Evolutionary conservation across 2,888 invertebrate genomes (phyloP).

Genomic region (Laothoe populi): DNA sequence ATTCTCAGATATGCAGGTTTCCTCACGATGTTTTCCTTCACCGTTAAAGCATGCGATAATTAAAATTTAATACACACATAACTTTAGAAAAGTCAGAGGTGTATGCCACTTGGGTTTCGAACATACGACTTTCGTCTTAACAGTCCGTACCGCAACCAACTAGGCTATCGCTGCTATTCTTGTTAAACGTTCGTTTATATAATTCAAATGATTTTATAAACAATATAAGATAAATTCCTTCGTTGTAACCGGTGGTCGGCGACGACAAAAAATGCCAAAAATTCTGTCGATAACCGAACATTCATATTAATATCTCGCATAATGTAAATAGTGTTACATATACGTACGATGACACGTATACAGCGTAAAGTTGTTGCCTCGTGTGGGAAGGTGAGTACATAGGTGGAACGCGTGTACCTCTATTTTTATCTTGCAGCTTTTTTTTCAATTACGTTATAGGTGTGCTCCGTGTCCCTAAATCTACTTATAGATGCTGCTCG

Average conservation of each 20-base stretch:
- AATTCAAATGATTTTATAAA: no score
- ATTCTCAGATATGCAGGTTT: no score
- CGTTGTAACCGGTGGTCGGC: background rate
- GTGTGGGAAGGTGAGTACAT: slow-evolving; percentile 50
- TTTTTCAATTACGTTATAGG: slow-evolving; percentile 53
- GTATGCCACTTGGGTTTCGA: no score
- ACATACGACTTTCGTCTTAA: no score
- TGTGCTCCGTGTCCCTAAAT: slow-evolving; percentile 19
- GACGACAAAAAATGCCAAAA: slow-evolving; percentile 4
- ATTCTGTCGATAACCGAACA: slow-evolving; percentile 7
- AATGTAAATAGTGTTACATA: slow-evolving; percentile 17
- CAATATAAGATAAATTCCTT: slow-evolving; percentile 1
- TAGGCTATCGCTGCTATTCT: no score
- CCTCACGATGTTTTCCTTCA: no score
- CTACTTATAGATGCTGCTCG: slow-evolving; percentile 8
- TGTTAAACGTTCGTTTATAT: no score
- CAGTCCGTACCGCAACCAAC: no score
- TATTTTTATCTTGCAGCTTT: slow-evolving; percentile 63
- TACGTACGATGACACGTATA: slow-evolving; percentile 21
- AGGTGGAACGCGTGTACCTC: slow-evolving; percentile 47
- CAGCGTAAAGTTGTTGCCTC: slow-evolving; percentile 53
- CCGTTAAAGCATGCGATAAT: no score
- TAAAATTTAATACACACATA: no score
- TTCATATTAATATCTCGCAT: slow-evolving; percentile 6
- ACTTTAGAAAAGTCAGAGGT: no score